Conservation (phyloP, 2,888 invertebrate genomes). For the Argyra leucocephala region DNA sequence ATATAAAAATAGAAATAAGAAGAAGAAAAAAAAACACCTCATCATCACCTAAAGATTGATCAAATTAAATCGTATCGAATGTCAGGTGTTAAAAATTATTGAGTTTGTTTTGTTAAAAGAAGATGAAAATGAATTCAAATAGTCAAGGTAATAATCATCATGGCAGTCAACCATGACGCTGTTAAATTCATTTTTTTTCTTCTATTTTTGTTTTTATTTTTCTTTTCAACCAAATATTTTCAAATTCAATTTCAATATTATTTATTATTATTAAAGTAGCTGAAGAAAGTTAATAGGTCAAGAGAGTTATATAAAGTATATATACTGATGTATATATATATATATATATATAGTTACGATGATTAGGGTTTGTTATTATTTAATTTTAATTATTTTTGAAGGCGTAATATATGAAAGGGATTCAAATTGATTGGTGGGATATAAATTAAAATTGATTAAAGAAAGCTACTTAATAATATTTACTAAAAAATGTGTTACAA, state of each 20-base stretch:
- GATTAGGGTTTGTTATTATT: neutral
- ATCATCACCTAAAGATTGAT: constrained; percentile 4
- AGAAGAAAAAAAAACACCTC: neutral
- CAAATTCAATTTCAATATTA: neutral
- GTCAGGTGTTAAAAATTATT: neutral
- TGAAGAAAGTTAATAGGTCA: neutral
- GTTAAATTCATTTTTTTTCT: neutral
- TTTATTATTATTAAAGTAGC: neutral
- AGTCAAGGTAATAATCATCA: constrained; percentile 6
- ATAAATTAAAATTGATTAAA: neutral
- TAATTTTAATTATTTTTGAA: neutral
- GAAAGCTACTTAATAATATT: no score
- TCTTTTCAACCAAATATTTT: neutral
- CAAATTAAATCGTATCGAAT: constrained; percentile 6
- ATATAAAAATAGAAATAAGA: neutral
- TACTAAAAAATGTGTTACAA: no score
- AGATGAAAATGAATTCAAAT: neutral
- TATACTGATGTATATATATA: no score
- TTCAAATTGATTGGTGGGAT: neutral
- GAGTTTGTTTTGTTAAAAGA: constrained; percentile 2
- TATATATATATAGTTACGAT: neutral
- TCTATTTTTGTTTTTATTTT: no score
- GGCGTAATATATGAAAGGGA: neutral
- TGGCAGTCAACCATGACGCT: neutral
- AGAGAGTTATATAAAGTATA: no score